phyloP scores from a whole-genome alignment of 2,113 vertebrate genomes.

The Mohoua ochrocephala region DNA sequence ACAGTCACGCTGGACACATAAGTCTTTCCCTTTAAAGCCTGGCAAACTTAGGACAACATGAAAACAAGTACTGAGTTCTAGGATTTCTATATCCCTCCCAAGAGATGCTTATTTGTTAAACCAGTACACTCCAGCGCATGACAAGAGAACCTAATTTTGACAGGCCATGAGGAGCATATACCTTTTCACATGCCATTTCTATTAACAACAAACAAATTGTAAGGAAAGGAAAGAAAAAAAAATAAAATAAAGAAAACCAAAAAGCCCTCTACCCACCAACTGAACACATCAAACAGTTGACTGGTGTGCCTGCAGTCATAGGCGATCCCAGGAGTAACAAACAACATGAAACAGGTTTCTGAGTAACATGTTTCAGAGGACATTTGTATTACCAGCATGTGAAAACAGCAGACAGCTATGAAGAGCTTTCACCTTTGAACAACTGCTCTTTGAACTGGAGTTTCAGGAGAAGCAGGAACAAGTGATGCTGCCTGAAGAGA shows the following conservation, averaged over 20 bases:
- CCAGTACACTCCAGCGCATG: too few relatives aligned
- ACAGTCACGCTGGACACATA: not conserved
- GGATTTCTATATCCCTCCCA: not conserved
- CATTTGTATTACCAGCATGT: not conserved
- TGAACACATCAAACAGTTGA: not conserved
- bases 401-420: not conserved
- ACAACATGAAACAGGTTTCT: not conserved
- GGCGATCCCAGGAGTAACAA: not conserved
- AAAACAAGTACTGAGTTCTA: not conserved
- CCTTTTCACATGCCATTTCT: not conserved
- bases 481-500: not conserved
- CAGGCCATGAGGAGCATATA: not conserved
- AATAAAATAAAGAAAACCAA: not conserved
- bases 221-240: not conserved
- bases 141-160: not conserved
- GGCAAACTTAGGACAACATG: not conserved
- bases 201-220: not conserved
- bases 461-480: not conserved
- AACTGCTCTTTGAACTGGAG: not conserved
- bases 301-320: not conserved
- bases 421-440: not conserved
- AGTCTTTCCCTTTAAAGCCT: not conserved
- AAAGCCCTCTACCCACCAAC: not conserved
- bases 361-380: not conserved
- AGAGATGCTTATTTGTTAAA: not conserved